Conservation (phyloP, 1,140 invertebrate species). For the Sycobia sp. region DNA sequence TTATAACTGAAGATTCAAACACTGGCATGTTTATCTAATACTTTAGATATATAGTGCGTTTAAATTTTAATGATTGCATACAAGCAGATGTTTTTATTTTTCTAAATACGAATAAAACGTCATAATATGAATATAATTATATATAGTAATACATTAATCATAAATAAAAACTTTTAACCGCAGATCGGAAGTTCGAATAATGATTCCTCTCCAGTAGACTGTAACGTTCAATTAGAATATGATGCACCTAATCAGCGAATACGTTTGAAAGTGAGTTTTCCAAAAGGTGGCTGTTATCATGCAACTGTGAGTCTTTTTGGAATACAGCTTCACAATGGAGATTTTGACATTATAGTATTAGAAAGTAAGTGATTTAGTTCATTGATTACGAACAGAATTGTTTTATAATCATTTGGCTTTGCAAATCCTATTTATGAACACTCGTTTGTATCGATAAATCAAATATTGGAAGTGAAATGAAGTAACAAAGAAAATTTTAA, state of each 20-base stretch:
- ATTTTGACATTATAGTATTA: constrained; percentile 91
- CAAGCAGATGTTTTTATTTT: not conserved
- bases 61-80: not conserved
- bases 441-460: no score
- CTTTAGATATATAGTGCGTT: no score
- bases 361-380: constrained; percentile 68
- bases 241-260: constrained; percentile 69
- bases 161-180: constrained; percentile 34
- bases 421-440: no score
- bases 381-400: no score
- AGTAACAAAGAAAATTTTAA: no score
- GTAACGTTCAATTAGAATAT: constrained; percentile 69
- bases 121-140: not conserved
- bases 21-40: no score
- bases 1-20: not conserved
- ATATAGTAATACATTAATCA: constrained; percentile 18
- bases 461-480: no score
- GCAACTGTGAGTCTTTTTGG: constrained; percentile 81
- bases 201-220: constrained; percentile 62
- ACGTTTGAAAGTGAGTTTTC: constrained; percentile 70
- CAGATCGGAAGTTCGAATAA: constrained; percentile 60
- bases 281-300: constrained; percentile 77
- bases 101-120: not conserved
- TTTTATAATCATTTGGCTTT: no score
- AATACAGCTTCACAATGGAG: constrained; percentile 82